Evolutionary conservation across 2,113 vertebrate species (phyloP).

Genomic region (Oreochromis tanganicae): DNA sequence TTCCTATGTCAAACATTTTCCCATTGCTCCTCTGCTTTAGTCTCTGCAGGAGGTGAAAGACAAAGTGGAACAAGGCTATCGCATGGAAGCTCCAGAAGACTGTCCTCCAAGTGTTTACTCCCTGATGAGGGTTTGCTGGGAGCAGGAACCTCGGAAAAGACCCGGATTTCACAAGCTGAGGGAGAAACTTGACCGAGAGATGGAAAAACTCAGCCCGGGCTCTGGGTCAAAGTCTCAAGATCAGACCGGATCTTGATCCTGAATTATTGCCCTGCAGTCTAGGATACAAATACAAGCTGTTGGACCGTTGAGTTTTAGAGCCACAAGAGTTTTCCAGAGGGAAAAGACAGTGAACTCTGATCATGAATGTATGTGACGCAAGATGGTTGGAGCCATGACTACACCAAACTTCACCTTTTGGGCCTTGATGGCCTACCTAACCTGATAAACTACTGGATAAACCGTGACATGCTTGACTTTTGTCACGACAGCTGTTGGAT

Average conservation of each 20-base stretch:
- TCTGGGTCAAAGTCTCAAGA: background rate
- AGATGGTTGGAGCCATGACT: background rate
- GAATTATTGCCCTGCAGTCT: background rate
- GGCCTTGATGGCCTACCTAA: background rate
- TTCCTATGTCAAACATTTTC: fast-evolving
- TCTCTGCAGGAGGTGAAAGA: slow-evolving; percentile 81
- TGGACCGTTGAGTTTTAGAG: background rate
- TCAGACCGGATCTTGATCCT: background rate
- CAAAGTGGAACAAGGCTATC: slow-evolving; percentile 81
- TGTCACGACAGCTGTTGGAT: background rate
- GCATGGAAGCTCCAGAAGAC: slow-evolving; percentile 84
- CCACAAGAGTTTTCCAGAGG: background rate
- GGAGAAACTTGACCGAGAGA: slow-evolving; percentile 78
- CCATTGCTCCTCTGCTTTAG: slow-evolving; percentile 49
- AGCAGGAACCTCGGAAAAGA: slow-evolving; percentile 78
- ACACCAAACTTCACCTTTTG: background rate
- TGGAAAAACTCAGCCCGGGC: background rate
- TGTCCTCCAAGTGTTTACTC: slow-evolving; percentile 73
- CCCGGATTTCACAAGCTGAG: slow-evolving; percentile 84
- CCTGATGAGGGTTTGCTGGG: slow-evolving; percentile 89
- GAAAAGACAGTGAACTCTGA: background rate
- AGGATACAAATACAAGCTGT: background rate
- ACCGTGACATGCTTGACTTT: background rate
- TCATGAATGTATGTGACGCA: background rate
- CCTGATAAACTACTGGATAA: background rate